Base-by-base conservation (phyloP, 2,113 vertebrate species). In the Cettia cetti region DNA sequence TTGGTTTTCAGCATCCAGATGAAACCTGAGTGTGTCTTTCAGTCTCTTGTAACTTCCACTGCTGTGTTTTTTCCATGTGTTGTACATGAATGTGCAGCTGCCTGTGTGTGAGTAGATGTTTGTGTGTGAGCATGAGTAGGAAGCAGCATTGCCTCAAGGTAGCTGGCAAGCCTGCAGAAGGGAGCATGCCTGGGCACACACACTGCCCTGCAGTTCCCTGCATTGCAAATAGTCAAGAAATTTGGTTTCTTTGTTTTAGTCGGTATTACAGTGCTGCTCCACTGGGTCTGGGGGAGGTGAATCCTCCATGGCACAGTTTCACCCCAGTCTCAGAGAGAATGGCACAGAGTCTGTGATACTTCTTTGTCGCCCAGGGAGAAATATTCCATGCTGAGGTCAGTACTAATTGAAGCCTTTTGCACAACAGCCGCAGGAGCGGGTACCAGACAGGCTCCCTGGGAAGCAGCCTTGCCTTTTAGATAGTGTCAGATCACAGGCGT, bases 351-450 rank as follows among this genome's bases (percentile, higher is more conserved):
- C 57, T 87, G 69, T 86, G 70, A 54, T 82, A 40, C 11, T 88
- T 85, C 63, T 89, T 89, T 90, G 70, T 81, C 1, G 0, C 66
- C 57, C 53, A 50, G 63, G 85, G 71, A 88, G 61, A 63, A 75
- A n/a, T 76, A 61, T 27, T 77, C 42, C 42, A 3, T 39, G 61
- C 27, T 37, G 84, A 94, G 78, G 89, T 74, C 63, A 35, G 66
- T 26, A 33, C 87, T 87, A 54, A 90, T 61, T 76, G 83, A 82
- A 79, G 82, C 59, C 93, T 88, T 85, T 95, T 20, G 17, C 82
- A n/a, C 39, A 20, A 4, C 5, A 85, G 75, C 89, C 37, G 5
- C 78, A 4, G 87, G 45, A 84, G 68, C 0, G 2, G 82, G 93
- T 78, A 74, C 30, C 66, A 53, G 68, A 59, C 71, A 22, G 56